Base-by-base conservation (phyloP, 2,797 vertebrate species). In the Enteromius anoplus region DNA sequence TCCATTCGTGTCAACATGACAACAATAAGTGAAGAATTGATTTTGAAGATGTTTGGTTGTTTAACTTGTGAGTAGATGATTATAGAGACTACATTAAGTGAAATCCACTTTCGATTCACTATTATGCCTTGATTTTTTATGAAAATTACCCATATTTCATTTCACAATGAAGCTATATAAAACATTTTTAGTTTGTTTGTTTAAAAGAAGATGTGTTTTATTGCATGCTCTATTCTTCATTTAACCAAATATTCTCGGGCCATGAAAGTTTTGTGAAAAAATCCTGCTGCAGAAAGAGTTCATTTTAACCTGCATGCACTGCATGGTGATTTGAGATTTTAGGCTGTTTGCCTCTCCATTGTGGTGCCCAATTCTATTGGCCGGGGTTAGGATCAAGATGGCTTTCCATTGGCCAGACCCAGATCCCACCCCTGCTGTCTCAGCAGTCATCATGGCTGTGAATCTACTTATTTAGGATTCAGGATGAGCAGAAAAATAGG, bases 21-120 rank as follows among this genome's bases (percentile, higher is more conserved):
- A 92, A 90, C 91, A 93, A 93, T 93, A 89, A 91, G 91, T 91
- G 90, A 93, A 91, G 90, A 91, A 93, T 93, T 92, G 92, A 94
- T 94, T 93, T 85, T 91, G 87, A 89, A 93, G 82, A 91, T 92
- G 89, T 93, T 88, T 86, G 85, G 88, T 89, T 90, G 91, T 88
- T 93, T 94, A 91, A 92, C 93, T 91, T 92, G 93, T 93, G 90
- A 90, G 91, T 94, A 93, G 92, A 91, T 91, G 91, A 90, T 92
- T 85, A 92, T 93, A 23, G 21, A 23, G 62, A 15, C 12, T 68
- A 19, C 29, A 53, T 78, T 17, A 42, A 53, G 40, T 17, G 45
- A 34, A 51, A 78, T 78, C 21, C 62, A 37, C 9, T 10, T 47
- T 23, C 75, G 29, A 15, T 62, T 45, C 5, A 58, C n/a, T 11